Conservation (phyloP, 2,797 vertebrate genomes). For the Manis pentadactyla region DNA sequence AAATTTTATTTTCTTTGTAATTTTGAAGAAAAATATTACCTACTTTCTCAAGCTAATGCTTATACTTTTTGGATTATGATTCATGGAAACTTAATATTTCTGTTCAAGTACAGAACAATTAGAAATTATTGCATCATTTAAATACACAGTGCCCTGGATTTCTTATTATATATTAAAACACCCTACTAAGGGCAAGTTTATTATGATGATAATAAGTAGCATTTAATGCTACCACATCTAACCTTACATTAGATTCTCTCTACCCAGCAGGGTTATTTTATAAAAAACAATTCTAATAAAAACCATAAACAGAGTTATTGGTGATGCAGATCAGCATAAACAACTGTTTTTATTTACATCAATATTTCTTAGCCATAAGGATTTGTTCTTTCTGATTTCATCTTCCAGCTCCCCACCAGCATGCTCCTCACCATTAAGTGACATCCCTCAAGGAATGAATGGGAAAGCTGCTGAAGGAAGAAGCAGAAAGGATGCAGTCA, state of each 20-base stretch:
- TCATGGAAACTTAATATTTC: background rate
- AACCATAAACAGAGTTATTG: background rate
- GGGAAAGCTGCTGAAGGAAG: background rate
- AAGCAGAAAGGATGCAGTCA: background rate
- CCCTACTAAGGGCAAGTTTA: slow-evolving; percentile 26
- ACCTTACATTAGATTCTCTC: background rate
- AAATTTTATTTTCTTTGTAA: slow-evolving; percentile 56
- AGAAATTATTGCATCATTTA: slow-evolving; percentile 3
- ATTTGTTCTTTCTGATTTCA: background rate
- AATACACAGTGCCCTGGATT: background rate
- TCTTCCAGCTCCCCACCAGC: background rate
- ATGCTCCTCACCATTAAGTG: background rate
- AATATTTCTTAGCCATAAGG: background rate
- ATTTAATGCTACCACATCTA: background rate
- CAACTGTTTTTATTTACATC: background rate
- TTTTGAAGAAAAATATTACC: slow-evolving; percentile 55
- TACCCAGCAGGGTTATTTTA: background rate
- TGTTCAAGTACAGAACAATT: background rate
- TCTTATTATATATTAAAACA: slow-evolving; percentile 39
- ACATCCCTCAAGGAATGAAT: background rate
- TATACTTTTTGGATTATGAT: slow-evolving; percentile 24
- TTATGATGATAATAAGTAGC: slow-evolving; percentile 24
- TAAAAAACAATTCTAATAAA: slow-evolving; percentile 3
- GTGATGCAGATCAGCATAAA: background rate
- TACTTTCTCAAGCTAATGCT: background rate